Evolutionary conservation across 2,113 vertebrate genomes (phyloP).

Genomic region (Sardina pilchardus): DNA sequence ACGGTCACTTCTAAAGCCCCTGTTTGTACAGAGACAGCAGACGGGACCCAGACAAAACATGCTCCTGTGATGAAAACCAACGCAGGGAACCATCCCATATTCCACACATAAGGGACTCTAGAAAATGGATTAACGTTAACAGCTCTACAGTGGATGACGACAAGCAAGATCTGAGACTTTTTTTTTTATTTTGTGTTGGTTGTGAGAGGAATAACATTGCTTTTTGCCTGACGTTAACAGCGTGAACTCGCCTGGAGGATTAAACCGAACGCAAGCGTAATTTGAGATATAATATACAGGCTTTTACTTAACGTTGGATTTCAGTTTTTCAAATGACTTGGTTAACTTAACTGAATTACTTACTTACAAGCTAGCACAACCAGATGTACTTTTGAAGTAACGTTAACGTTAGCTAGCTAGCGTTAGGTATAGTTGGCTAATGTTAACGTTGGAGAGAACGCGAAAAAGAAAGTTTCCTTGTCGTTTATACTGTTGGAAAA

Average conservation of each 20-base stretch:
- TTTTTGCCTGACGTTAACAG: not conserved
- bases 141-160: not conserved
- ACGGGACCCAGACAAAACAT: conserved; percentile 25
- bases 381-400: conserved; percentile 4
- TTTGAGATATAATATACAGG: not conserved
- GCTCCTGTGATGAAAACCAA: not conserved
- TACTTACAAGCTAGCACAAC: not conserved
- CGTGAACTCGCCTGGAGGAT: not conserved
- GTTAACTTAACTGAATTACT: conserved; percentile 9
- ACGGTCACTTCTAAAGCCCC: not conserved
- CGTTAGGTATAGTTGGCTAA: conserved; percentile 1
- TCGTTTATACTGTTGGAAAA: not conserved
- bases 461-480: conserved; percentile 1
- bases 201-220: not conserved
- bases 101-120: not conserved
- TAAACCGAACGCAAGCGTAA: not conserved
- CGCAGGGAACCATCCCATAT: not conserved
- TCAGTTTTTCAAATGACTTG: not conserved
- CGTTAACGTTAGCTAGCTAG: conserved; percentile 1
- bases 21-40: conserved; percentile 5
- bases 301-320: not conserved
- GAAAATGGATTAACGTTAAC: not conserved
- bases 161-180: conserved; percentile 2
- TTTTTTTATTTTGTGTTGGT: not conserved
- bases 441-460: not conserved